These are phyloP conservation scores for Neomorphus geoffroyi DNA, from an alignment of 2,797 vertebrate genomes.

Conservation along the genomic window DNA sequence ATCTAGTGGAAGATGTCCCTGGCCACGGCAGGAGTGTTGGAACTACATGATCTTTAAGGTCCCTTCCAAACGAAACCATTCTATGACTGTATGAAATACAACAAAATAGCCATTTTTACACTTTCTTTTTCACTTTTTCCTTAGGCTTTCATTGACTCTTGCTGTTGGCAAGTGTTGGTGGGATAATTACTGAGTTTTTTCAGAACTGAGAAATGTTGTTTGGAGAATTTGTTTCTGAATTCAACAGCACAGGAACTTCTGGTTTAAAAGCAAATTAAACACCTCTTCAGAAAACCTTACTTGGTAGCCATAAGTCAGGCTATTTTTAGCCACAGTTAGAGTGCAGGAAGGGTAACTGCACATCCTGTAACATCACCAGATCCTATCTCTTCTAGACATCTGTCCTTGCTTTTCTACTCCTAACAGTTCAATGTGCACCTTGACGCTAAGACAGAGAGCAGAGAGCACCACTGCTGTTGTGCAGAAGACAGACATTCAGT, in stretches of 20 bases:
- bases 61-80: background rate
- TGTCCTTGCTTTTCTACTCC: background rate
- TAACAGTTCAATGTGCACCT: accelerated
- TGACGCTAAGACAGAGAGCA: background rate
- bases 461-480: accelerated
- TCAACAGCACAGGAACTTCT: background rate
- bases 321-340: background rate
- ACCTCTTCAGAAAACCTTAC: background rate
- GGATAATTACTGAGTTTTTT: background rate
- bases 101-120: background rate
- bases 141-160: background rate
- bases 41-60: background rate
- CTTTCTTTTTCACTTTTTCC: background rate
- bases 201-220: background rate
- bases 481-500: background rate
- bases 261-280: background rate
- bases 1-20: background rate
- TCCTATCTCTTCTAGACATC: background rate
- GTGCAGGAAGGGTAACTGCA: background rate
- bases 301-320: background rate
- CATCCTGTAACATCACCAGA: background rate
- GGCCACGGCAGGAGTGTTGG: background rate
- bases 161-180: background rate
- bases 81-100: background rate
- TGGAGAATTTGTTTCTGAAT: background rate